Evolutionary conservation across 1,140 invertebrate genomes (phyloP), one percentile per base, ranked within the genome.

Genomic region (Cherax quadricarinatus): DNA sequence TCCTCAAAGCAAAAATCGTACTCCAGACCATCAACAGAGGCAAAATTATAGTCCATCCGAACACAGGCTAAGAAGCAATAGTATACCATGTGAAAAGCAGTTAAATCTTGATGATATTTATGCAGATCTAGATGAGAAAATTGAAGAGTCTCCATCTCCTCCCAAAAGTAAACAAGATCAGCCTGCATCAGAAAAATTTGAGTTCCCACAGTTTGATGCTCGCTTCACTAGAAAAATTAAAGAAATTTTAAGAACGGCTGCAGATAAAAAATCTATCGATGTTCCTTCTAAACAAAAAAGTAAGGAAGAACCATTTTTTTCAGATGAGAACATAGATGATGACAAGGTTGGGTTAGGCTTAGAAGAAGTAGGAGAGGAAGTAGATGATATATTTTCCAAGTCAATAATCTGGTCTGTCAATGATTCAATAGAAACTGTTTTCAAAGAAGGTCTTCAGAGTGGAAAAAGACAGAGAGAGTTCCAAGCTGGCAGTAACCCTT

Each of bases 291-390:
- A 70, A 10, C 60, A 66, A 30, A 30, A 62, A 48, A 49, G 21
- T 30, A 80, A 41, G 10, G 53, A 84, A 53, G 60, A 70, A 60
- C 84, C 53, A 12, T 57, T 30, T 24, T 80, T 41, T 6, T 18
- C 62, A 81, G 78, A 86, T 49, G 57, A 81, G 12, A 57, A 49
- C 49, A 48, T 60, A 66, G 89, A 91, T 24, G 66, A 57, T 49
- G 89, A 91, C 24, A 57, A 91, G 14, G 30, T 84, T 53, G 88
- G 73, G 30, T 48, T 91, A 57, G 89, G 86, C 84, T 62, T 91
- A 12, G 89, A 91, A 78, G 89, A 91, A 86, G 89, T 91, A 16
- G 89, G 89, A 18, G 89, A 91, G 24, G 89, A 91, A 87, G 89
- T 91, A 0, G 89, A 87, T 49, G 89, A 86, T 60, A 90, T 90